Evolutionary conservation across 2,888 invertebrate species (phyloP).

Genomic region (Geotrupes spiniger): DNA sequence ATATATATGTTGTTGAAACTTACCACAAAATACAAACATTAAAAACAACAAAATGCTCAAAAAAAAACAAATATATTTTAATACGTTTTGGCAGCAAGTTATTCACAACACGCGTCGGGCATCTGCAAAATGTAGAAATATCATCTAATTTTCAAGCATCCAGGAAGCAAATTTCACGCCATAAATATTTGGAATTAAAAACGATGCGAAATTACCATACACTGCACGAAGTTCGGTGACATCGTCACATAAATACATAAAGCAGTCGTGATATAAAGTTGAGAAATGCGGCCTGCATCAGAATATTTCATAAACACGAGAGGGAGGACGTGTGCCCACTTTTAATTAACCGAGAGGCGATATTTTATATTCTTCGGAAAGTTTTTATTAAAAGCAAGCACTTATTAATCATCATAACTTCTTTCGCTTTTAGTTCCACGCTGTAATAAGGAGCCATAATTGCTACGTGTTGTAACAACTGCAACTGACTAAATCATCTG

Average conservation of each 20-base stretch:
- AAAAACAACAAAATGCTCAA: no score
- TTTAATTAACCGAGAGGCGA: slow-evolving; percentile 30
- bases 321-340: slow-evolving; percentile 27
- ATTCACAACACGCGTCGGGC: no score
- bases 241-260: slow-evolving; percentile 12
- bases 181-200: not conserved
- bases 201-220: slow-evolving; percentile 12
- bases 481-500: not conserved
- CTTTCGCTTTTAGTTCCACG: no score
- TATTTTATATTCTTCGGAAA: slow-evolving; percentile 27
- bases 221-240: slow-evolving; percentile 16
- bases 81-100: no score
- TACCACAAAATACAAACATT: no score
- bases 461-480: no score
- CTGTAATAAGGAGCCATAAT: no score
- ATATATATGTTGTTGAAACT: no score
- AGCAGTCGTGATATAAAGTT: slow-evolving; percentile 19
- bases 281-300: slow-evolving; percentile 27
- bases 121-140: no score
- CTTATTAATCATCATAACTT: slow-evolving; percentile 8
- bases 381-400: slow-evolving; percentile 9
- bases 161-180: no score
- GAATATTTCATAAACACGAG: slow-evolving; percentile 32
- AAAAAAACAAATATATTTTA: no score
- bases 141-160: no score